These are phyloP conservation scores for Phragmatobia fuliginosa DNA, from an alignment of 2,888 invertebrate species.

Conservation along the genomic window DNA sequence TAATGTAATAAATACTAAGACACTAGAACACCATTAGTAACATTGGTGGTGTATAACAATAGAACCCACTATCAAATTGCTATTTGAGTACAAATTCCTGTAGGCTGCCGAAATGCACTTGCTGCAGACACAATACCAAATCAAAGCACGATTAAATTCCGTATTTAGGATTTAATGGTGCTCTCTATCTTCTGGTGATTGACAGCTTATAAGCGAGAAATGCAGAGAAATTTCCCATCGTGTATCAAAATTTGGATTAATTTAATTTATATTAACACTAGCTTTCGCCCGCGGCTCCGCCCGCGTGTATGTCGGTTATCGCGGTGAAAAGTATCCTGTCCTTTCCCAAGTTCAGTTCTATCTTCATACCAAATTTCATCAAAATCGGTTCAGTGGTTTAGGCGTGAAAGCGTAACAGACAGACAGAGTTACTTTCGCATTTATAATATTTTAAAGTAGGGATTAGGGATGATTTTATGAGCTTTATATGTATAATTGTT, in stretches of 20 bases:
- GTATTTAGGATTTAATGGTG: background rate
- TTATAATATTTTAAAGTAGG: too few species aligned
- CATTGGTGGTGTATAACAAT: background rate
- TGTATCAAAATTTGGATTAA: background rate
- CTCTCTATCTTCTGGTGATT: background rate
- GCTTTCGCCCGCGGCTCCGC: too few species aligned
- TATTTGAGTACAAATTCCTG: background rate
- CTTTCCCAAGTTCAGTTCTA: too few species aligned
- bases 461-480: too few species aligned
- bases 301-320: too few species aligned
- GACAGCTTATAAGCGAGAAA: background rate
- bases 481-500: too few species aligned
- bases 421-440: too few species aligned
- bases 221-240: background rate
- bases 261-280: background rate
- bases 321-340: too few species aligned
- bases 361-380: too few species aligned
- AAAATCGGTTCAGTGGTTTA: too few species aligned
- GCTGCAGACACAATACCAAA: constrained; percentile 7
- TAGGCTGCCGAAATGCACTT: constrained; percentile 1
- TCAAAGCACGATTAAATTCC: constrained; percentile 8
- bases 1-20: too few species aligned
- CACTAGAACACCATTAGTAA: background rate
- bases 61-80: background rate
- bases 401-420: too few species aligned